Base-by-base conservation (phyloP, 2,797 vertebrate genomes). In the Myotis pilosus region DNA sequence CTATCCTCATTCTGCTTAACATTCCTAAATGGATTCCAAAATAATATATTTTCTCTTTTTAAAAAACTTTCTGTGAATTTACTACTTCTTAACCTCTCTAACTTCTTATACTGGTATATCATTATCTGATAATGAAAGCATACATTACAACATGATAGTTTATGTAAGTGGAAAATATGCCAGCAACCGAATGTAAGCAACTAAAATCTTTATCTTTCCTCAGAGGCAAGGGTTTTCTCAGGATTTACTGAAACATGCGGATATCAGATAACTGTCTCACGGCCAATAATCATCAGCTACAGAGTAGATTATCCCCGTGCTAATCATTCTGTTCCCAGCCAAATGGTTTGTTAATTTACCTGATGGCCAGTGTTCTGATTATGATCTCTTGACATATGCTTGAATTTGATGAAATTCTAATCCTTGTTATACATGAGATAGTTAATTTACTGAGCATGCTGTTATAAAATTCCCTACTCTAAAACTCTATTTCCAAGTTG, bases 331-430 rank as follows among this genome's bases (percentile, higher is more conserved):
- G 57, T 53, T 68, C 60, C 71, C 60, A 81, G 66, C 64, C 82
- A 96, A 96, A 96, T 80, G 51, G 84, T 86, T 93, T 96, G 72
- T 78, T 95, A 95, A 97, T 95, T 93, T 84, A 91, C 53, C 69
- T 95, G 84, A 96, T 93, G 82, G 89, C 62, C 57, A 81, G 87
- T 41, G n/a, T 82, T 87, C 78, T 89, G 68, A 91, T 95, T 95
- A 81, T 87, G 76, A 92, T 92, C 84, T 95, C 74, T 83, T 93
- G 69, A 92, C 82, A 93, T 92, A 91, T 74, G 72, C 78, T 95
- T 53, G 22, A 90, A 85, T 95, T 92, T 23, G 3, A 0, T 90
- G 64, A 92, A 90, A 93, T 84, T 85, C 38, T 92, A 92, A 96
- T 93, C 62, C 86, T 53, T 68, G 12, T 79, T 79, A 28, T 15